Percentiles rank a stretch among this genome's conserved stretches.
Evolutionary conservation across 2,888 invertebrate genomes (phyloP).

Genomic region (Pyrrhia umbra): DNA sequence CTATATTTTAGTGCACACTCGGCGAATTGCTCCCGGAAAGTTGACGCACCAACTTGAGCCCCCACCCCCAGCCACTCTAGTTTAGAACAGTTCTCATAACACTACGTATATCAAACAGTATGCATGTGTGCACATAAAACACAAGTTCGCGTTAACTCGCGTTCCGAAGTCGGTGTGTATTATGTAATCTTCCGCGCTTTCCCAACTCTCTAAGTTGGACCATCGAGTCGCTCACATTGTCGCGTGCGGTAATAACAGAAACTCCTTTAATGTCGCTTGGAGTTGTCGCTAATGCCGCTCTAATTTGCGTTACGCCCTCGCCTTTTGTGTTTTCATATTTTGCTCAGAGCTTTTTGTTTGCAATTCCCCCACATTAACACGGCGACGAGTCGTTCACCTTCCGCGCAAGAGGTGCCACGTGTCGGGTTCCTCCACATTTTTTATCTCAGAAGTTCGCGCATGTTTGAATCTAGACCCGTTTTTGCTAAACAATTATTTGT

Average conservation of each 20-base stretch:
- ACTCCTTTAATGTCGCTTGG: constrained; percentile 75
- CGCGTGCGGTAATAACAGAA: constrained; percentile 76
- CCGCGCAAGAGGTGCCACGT: constrained; percentile 70
- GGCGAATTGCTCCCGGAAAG: constrained; percentile 75
- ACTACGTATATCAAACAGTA: constrained; percentile 68
- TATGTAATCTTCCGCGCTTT: constrained; percentile 76
- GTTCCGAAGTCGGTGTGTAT: constrained; percentile 70
- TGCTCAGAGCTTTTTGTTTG: constrained; percentile 68
- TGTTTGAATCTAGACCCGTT: constrained; percentile 65
- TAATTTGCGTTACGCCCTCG: constrained; percentile 73
- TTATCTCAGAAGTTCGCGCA: constrained; percentile 61
- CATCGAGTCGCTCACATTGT: constrained; percentile 71
- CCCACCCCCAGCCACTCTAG: constrained; percentile 57
- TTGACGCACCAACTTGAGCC: constrained; percentile 70
- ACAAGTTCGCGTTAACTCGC: constrained; percentile 73
- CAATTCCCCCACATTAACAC: constrained; percentile 68
- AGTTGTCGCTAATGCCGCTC: constrained; percentile 74
- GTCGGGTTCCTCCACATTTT: constrained; percentile 67
- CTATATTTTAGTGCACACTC: constrained; percentile 81
- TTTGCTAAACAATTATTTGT: constrained; percentile 70
- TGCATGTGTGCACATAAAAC: constrained; percentile 73
- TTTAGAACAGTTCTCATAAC: constrained; percentile 73
- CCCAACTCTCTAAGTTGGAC: constrained; percentile 72
- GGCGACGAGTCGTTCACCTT: constrained; percentile 78
- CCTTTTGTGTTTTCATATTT: constrained; percentile 67